phyloP scores from a whole-genome alignment of 2,797 vertebrate species.

The Stomatorhinus walkeri region DNA sequence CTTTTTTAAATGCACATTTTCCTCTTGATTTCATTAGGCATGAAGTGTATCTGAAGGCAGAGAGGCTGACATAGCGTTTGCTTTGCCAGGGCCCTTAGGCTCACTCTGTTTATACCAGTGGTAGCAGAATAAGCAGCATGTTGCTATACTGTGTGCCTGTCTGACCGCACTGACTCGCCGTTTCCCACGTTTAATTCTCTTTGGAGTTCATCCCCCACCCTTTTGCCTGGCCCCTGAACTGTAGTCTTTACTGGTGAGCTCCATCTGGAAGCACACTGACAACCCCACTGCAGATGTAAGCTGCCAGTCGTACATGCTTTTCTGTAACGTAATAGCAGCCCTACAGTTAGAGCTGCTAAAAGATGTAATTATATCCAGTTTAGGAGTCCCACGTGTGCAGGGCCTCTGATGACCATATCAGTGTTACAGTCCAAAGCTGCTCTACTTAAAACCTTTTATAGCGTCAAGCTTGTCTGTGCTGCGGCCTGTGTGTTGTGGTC shows the following conservation, averaged over 20 bases:
- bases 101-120: not conserved
- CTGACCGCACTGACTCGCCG: not conserved
- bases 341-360: not conserved
- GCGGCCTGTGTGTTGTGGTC: not conserved
- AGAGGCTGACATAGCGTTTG: not conserved
- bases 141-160: not conserved
- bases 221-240: not conserved
- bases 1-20: not conserved
- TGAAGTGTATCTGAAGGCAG: not conserved
- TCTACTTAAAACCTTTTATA: not conserved
- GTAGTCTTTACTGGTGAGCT: not conserved
- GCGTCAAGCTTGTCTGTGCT: not conserved
- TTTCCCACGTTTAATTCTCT: not conserved
- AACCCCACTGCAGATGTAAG: not conserved
- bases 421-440: not conserved
- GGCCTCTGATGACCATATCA: not conserved
- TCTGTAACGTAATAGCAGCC: not conserved
- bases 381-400: not conserved
- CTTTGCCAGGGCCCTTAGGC: not conserved
- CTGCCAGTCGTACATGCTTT: not conserved
- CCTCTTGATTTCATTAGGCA: not conserved
- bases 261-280: not conserved
- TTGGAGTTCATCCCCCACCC: not conserved
- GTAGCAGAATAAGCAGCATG: not conserved
- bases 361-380: conserved; percentile 3